phyloP scores from a whole-genome alignment of 2,888 invertebrate genomes.

The Entomobrya proxima region DNA sequence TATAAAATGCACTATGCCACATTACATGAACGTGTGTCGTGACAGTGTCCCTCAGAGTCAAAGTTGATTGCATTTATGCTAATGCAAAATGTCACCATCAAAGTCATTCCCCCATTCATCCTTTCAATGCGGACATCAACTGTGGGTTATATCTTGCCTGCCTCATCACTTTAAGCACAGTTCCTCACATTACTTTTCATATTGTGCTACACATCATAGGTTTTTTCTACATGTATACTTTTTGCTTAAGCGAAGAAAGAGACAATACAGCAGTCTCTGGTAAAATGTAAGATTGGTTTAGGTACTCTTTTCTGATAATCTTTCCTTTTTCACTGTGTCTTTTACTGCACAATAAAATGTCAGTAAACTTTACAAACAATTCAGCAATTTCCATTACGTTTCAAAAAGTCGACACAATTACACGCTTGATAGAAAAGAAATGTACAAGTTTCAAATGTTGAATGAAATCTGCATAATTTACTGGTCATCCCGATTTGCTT shows the following conservation, averaged over 20 bases:
- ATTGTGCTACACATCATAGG: neutral
- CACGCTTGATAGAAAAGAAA: neutral
- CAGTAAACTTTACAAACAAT: slow-evolving; percentile 55
- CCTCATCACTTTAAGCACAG: neutral
- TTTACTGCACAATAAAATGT: slow-evolving; percentile 44
- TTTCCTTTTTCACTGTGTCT: neutral
- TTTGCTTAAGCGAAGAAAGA: neutral
- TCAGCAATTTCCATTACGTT: slow-evolving; percentile 40
- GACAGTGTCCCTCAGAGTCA: slow-evolving; percentile 45
- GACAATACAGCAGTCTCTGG: neutral
- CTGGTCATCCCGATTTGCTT: slow-evolving; percentile 65
- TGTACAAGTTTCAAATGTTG: slow-evolving; percentile 13
- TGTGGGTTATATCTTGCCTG: slow-evolving; percentile 35
- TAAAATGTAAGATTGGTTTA: neutral
- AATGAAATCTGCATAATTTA: slow-evolving; percentile 60
- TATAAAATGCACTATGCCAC: slow-evolving; percentile 1
- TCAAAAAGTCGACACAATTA: slow-evolving; percentile 39
- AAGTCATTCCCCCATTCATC: slow-evolving; percentile 63
- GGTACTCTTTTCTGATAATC: neutral
- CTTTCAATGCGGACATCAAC: slow-evolving; percentile 60
- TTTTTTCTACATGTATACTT: neutral
- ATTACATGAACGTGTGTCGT: slow-evolving; percentile 42
- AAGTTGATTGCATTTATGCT: slow-evolving; percentile 64
- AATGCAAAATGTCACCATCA: slow-evolving; percentile 64
- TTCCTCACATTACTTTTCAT: neutral